Conservation (phyloP, 2,888 invertebrate species). For the Tenthredo scrophulariae region DNA sequence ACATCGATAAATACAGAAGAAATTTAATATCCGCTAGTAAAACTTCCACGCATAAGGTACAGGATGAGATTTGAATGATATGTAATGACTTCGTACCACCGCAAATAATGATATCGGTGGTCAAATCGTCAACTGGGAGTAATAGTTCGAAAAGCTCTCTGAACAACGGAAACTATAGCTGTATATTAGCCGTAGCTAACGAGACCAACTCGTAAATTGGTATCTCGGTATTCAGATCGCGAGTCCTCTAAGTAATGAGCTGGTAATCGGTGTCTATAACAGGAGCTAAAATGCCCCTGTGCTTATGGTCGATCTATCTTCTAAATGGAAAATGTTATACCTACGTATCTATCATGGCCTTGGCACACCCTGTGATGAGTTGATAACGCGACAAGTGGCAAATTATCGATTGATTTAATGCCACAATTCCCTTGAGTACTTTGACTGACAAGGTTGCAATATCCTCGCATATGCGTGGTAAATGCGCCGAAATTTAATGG, state of each 20-base stretch:
- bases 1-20: background rate
- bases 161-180: background rate
- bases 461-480: background rate
- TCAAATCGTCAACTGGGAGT: background rate
- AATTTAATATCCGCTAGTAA: background rate
- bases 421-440: background rate
- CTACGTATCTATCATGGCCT: constrained; percentile 9
- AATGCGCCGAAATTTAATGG: background rate
- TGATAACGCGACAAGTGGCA: constrained; percentile 1
- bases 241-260: background rate
- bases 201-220: constrained; percentile 12
- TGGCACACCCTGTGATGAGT: constrained; percentile 7
- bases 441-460: background rate
- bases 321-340: constrained; percentile 35
- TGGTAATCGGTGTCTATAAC: constrained; percentile 38
- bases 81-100: background rate
- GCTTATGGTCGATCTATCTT: constrained; percentile 28
- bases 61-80: background rate
- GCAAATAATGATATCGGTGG: background rate
- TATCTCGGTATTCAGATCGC: constrained; percentile 21
- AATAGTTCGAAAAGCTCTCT: background rate
- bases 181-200: background rate
- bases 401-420: constrained; percentile 14
- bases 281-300: background rate
- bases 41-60: background rate